Conservation (phyloP, 53 echinoderm and acorn worm genomes). For the Zoroaster sp. region DNA sequence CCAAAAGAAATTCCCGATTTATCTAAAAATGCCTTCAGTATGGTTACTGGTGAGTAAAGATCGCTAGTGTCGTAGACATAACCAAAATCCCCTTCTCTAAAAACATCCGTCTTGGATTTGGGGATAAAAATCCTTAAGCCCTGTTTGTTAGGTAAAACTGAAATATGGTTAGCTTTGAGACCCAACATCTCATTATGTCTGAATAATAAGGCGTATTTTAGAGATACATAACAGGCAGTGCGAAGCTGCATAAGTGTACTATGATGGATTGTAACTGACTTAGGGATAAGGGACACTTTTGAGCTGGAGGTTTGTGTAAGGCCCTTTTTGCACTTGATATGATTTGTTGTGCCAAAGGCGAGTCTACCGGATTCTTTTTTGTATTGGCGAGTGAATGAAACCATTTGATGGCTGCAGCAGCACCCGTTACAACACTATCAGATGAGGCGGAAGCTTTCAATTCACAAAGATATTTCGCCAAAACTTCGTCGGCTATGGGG, state of each 20-base stretch:
- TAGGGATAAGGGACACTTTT: not conserved
- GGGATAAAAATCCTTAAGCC: slow-evolving; percentile 1
- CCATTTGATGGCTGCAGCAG: not conserved
- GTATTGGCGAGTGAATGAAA: not conserved
- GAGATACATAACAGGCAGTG: not conserved
- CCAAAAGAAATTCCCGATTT: not conserved
- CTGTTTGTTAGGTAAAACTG: not conserved
- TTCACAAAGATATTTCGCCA: not conserved
- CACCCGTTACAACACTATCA: not conserved
- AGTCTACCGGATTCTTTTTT: not conserved
- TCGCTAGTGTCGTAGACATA: not conserved
- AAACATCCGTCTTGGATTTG: slow-evolving; percentile 5
- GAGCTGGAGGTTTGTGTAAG: not conserved
- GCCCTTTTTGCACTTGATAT: not conserved
- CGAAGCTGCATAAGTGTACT: not conserved
- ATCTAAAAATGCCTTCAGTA: not conserved
- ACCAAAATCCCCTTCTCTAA: not conserved
- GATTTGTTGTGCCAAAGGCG: not conserved
- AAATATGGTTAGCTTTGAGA: slow-evolving; percentile 2
- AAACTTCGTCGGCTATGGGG: not conserved
- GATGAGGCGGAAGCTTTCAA: not conserved
- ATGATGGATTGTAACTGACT: not conserved
- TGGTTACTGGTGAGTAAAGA: not conserved
- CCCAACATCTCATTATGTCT: slow-evolving; percentile 1
- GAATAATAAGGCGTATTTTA: not conserved